These are phyloP conservation scores for Anodontia alba DNA, from an alignment of 2,888 invertebrate genomes.

Conservation along the genomic window DNA sequence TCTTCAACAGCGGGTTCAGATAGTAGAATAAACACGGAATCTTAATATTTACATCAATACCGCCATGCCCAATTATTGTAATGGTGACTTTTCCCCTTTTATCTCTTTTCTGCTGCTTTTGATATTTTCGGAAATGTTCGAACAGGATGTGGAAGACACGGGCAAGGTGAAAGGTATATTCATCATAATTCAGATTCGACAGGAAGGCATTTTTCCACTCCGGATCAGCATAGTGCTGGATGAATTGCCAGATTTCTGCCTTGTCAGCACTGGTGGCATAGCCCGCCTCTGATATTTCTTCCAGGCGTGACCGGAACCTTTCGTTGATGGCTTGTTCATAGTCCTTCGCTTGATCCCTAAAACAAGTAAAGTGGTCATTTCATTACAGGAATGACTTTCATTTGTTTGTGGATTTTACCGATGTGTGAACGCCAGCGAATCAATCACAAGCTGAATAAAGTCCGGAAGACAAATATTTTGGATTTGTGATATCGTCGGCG, in stretches of 20 bases:
- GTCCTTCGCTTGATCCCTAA: not conserved
- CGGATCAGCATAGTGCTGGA: not conserved
- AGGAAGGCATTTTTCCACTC: not conserved
- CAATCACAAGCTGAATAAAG: too few relatives aligned
- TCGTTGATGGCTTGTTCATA: not conserved
- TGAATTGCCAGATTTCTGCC: not conserved
- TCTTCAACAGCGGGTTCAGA: not conserved
- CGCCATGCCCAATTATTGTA: not conserved
- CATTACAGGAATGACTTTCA: not conserved
- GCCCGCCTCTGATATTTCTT: not conserved
- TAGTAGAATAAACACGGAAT: not conserved
- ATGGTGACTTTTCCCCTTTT: not conserved
- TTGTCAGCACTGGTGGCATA: not conserved
- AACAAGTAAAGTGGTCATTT: not conserved
- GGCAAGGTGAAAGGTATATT: not conserved
- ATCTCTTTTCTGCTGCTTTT: not conserved
- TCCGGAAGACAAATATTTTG: too few relatives aligned
- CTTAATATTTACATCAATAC: not conserved
- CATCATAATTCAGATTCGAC: not conserved
- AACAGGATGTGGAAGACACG: not conserved
- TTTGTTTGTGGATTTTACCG: too few relatives aligned
- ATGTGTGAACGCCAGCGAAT: too few relatives aligned
- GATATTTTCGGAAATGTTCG: not conserved
- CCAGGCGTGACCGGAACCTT: not conserved
- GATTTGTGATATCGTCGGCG: too few relatives aligned